Base-by-base conservation (phyloP, 2,113 vertebrate genomes). In the Eulacestoma nigropectus region DNA sequence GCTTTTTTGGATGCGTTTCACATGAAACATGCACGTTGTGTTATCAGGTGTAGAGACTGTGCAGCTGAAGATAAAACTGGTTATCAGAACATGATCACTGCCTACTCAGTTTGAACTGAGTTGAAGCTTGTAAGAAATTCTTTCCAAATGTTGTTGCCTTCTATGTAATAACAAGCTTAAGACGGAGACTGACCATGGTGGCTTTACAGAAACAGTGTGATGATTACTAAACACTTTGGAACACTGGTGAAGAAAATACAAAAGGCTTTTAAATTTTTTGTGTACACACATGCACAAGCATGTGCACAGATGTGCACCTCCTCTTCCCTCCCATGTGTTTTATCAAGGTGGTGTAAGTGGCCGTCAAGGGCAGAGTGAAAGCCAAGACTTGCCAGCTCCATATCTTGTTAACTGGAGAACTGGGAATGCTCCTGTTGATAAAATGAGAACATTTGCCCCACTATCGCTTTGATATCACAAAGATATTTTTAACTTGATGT, bases 21-120 rank as follows among this genome's bases (percentile, higher is more conserved):
- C 11, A 2, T 64, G 49, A 75, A 64, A 41, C 46, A 41, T 1
- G 1, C 4, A 22, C 0, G 0, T 41, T 73, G 26, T 50, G 9
- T 74, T 75, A n/a, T 25, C 32, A 27, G 20, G 13, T 49, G 32
- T 52, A 77, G 57, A n/a, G 49, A 53, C 53, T 75, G 23, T 64
- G 42, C 35, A 56, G 32, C 46, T 83, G 59, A 94, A 82, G 72
- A 21, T 76, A 69, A 94, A 37, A 37, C 29, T 56, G 47, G 33
- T 52, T 44, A 29, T 88, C 50, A 65, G 68, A 57, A 29, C 23
- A 23, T 35, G 29, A 65, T 76, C 37, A 6, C 23, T 53, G 41
- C 33, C 41, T 82, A 44, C 59, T 59, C 4, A 3, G 16, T 37
- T 65, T 60, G 44, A 80, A n/a, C 19, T n/a, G 32, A 62, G 37